A percentile compares a stretch with the other conserved stretches of the same genome.
Evolutionary conservation across 2,113 vertebrate genomes (phyloP).

Genomic region (Syrrhaptes paradoxus): DNA sequence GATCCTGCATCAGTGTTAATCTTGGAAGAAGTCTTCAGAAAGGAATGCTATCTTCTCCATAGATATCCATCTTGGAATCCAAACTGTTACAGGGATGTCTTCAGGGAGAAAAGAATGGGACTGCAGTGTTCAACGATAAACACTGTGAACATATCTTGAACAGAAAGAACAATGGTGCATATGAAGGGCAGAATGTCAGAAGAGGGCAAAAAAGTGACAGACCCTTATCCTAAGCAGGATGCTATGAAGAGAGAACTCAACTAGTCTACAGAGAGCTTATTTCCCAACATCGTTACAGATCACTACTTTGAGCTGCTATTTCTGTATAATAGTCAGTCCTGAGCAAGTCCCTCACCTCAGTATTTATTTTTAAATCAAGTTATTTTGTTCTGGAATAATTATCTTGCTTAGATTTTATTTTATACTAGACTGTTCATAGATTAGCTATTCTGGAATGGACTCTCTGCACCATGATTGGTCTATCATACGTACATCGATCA

Average conservation of each 20-base stretch:
- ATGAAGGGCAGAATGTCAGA: background rate
- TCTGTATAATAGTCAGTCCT: background rate
- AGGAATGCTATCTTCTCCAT: background rate
- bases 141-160: background rate
- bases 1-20: background rate
- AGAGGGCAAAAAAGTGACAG: background rate
- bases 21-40: background rate
- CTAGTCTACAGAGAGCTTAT: background rate
- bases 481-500: fast-evolving
- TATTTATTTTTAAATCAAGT: background rate
- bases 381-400: background rate
- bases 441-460: background rate
- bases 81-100: background rate
- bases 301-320: background rate
- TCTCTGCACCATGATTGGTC: background rate
- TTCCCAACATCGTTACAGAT: background rate
- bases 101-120: background rate
- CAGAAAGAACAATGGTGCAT: background rate
- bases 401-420: background rate
- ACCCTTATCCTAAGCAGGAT: background rate
- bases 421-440: background rate
- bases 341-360: background rate
- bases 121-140: background rate
- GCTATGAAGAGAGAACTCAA: background rate
- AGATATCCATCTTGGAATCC: conserved; percentile 20